Conservation (phyloP, 2,113 vertebrate species). For the Brachypodius melanocephalos region DNA sequence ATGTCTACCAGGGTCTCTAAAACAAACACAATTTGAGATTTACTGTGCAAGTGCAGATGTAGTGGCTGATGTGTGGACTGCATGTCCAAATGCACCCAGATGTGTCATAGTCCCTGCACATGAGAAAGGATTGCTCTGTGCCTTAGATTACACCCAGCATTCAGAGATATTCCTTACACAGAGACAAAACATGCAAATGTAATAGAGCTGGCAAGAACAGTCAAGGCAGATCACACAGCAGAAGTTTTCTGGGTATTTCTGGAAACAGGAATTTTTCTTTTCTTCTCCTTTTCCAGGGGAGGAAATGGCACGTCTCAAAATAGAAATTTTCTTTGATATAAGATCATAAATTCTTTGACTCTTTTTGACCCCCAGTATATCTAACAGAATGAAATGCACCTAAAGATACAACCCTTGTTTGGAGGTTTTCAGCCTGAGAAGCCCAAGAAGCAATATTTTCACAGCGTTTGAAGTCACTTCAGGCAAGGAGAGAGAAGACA, state of each 20-base stretch:
- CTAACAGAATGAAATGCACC: background rate
- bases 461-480: background rate
- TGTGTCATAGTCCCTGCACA: background rate
- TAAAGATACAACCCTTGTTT: background rate
- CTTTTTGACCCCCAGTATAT: background rate
- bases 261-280: background rate
- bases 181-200: background rate
- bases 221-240: background rate
- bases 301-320: background rate
- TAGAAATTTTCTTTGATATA: background rate
- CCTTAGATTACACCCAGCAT: background rate
- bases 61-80: background rate
- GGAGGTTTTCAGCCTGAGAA: background rate
- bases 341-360: background rate
- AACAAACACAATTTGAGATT: fast-evolving
- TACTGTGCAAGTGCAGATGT: background rate
- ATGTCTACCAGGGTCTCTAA: background rate
- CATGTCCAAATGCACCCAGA: background rate
- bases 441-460: background rate
- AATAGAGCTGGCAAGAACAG: background rate
- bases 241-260: background rate
- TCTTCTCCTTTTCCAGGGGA: background rate
- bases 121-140: background rate
- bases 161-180: background rate
- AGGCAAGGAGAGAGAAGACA: background rate